Evolutionary conservation across 2,113 vertebrate species (phyloP).

Genomic region (Corvus moneduloides): DNA sequence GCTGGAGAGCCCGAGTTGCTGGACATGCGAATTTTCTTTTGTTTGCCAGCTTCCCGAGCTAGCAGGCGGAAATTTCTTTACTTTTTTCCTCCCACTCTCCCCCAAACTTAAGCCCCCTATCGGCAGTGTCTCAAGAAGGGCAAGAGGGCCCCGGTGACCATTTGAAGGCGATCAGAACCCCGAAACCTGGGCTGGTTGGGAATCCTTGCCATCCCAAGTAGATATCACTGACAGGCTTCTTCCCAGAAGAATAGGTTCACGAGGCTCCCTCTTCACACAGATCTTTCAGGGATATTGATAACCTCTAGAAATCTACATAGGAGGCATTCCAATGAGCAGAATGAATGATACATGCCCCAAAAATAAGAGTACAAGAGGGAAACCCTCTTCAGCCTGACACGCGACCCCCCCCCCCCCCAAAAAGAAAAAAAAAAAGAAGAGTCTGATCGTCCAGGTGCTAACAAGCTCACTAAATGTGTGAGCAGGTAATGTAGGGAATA

Average conservation of each 20-base stretch:
- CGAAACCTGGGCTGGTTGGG: neutral
- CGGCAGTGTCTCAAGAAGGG: neutral
- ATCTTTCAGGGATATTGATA: neutral
- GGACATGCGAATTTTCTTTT: neutral
- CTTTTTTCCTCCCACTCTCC: neutral
- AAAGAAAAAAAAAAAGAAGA: neutral
- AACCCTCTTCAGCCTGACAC: neutral
- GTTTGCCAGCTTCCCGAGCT: neutral
- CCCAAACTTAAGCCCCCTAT: too few relatives aligned
- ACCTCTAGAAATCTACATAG: neutral
- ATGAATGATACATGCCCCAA: neutral
- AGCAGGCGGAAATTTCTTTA: neutral
- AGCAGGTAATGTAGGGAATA: constrained; percentile 62
- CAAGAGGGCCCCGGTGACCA: neutral
- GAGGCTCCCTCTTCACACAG: neutral
- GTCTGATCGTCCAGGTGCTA: constrained; percentile 5
- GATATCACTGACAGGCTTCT: neutral
- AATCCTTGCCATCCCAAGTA: neutral
- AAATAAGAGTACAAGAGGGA: neutral
- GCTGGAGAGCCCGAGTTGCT: neutral
- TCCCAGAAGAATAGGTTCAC: neutral
- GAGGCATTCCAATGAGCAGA: neutral
- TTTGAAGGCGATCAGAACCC: neutral
- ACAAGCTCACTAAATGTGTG: constrained; percentile 20
- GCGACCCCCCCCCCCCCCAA: accelerated